A percentile compares a stretch with the other conserved stretches of the same genome.
phyloP scores from a whole-genome alignment of 2,113 vertebrate species.

The Psilopsiagon aymara region DNA sequence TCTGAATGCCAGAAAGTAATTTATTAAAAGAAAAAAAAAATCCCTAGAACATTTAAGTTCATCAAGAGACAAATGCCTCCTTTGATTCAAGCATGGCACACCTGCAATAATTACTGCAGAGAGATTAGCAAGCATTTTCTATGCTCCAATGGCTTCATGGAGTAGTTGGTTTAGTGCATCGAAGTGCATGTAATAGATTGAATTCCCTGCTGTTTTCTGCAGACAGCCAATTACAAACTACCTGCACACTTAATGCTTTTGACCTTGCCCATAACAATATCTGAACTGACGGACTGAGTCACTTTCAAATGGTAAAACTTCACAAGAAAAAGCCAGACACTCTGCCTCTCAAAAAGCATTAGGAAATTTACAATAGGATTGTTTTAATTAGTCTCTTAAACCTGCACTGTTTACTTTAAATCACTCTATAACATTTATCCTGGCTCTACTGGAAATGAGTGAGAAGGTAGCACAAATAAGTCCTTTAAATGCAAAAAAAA shows the following conservation, averaged over 20 bases:
- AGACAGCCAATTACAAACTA: conserved; percentile 14
- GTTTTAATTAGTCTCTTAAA: not conserved
- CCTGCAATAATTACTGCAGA: not conserved
- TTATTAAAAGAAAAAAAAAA: not conserved
- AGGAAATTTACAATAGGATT: not conserved
- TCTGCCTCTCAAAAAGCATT: not conserved
- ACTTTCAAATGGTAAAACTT: not conserved
- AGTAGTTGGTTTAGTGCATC: not conserved
- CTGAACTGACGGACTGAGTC: not conserved
- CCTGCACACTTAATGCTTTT: not conserved
- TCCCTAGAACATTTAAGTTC: not conserved
- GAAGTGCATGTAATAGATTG: not conserved
- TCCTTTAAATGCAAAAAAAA: not conserved
- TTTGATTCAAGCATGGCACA: not conserved
- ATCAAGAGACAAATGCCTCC: not conserved
- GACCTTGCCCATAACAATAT: conserved; percentile 23
- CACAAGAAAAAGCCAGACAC: not conserved
- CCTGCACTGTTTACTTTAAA: not conserved
- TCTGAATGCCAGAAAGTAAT: not conserved
- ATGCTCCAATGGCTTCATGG: not conserved
- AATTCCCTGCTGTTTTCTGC: conserved; percentile 31
- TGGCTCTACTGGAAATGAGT: not conserved
- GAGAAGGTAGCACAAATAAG: not conserved
- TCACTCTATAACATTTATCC: not conserved
- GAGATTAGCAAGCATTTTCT: not conserved